Base-by-base conservation (phyloP, 2,797 vertebrate species). In the Acanthurus leucopareius region DNA sequence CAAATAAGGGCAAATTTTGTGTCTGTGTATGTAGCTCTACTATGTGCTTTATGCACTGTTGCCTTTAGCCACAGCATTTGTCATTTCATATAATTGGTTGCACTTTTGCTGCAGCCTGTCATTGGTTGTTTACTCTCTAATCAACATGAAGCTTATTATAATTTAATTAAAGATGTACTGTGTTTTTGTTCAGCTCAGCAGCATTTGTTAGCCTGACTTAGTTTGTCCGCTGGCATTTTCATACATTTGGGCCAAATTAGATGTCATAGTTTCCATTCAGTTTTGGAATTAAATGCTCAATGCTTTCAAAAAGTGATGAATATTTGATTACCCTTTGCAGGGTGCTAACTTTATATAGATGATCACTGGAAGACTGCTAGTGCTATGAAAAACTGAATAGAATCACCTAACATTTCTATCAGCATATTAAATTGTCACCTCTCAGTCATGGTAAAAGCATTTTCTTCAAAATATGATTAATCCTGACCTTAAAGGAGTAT, bases 51-150 rank as follows among this genome's bases (percentile, higher is more conserved):
- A 68, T 61, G 52, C 53, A 16, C 58, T 22, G 14, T 54, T 69
- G 25, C 49, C 16, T 62, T 75, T 69, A 35, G 48, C 44, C 3
- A 10, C 45, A 15, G 40, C 66, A 57, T 69, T 66, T 53, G 60
- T 48, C 74, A 49, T 58, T 66, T 54, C 65, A 40, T 86, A n/a
- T 52, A 47, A 53, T 15, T 75, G 19, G 40, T 69, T 64, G 38
- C 66, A 73, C n/a, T 44, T 81, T 76, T 53, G 16, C 42, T 49
- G 47, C 69, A 56, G 54, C n/a, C 57, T 62, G 14, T 75, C 56
- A 59, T 63, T 59, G 71, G 62, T 73, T 56, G 19, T 62, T 74
- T 25, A 35, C 59, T 61, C 19, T 60, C 19, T 4, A 44, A 75
- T 69, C 32, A 68, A 20, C 52, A 48, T 38, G 15, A 62, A 58